Base-by-base conservation (phyloP, 2,797 vertebrate genomes). In the Smutsia gigantea region DNA sequence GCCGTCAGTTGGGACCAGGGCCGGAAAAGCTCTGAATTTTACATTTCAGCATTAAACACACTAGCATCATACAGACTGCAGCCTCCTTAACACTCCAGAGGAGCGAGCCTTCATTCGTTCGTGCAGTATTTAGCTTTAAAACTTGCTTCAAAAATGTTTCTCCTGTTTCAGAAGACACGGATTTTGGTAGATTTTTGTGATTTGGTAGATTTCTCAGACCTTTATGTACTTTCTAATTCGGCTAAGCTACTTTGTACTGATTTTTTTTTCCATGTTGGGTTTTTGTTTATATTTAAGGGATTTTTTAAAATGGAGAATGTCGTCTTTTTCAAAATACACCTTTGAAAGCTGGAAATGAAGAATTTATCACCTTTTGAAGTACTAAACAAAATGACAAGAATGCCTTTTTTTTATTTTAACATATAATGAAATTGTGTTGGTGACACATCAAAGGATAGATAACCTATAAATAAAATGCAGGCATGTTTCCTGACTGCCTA, bases 351-450 rank as follows among this genome's bases (percentile, higher is more conserved):
- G 18, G 42, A 42, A 84, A 92, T 83, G 66, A 96, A 94, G 34
- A 93, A 94, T 88, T 86, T 82, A 90, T 90, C 94, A 23, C 0
- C 10, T 63, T 87, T 90, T 96, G 93, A 95, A 42, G 61, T 84
- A 72, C 68, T 90, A 82, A 68, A 96, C 82, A 95, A 93, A 96
- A 92, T 89, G 86, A 63, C 84, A 51, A 79, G 74, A 95, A 89
- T 86, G 21, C 81, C 81, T 95, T 93, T 85, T 77, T 88, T 71
- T 85, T 37, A 78, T 89, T 92, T 95, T 85, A 95, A 78, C 57
- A 74, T 21, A n/a, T 42, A 90, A 77, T 90, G 84, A 55, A 84
- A 64, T 91, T 59, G 53, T 82, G 61, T 84, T 93, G 46, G 91
- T 77, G 90, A 68, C 61, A 77, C 97, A 84, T 94, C 93, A 93